A percentile compares a stretch with the other conserved stretches of the same genome.
These are phyloP conservation scores for Alexandromys fortis DNA, from an alignment of 2,113 vertebrate genomes.

Conservation along the genomic window DNA sequence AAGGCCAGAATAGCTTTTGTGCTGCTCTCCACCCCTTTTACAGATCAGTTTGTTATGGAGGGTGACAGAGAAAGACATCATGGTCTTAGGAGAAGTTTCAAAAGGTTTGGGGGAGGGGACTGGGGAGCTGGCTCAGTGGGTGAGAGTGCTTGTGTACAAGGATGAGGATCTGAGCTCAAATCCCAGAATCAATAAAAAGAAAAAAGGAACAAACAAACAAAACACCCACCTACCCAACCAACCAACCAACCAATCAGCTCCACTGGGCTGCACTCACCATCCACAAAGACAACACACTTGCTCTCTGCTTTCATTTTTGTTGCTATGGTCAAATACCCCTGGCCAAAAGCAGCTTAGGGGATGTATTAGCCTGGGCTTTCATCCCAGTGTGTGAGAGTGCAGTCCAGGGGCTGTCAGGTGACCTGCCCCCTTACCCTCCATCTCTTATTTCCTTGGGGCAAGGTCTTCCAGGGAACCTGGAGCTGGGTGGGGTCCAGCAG, in stretches of 20 bases:
- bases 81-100: background rate
- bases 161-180: background rate
- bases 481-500: background rate
- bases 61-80: conserved; percentile 31
- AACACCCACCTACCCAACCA: too few relatives aligned
- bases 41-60: conserved; percentile 44
- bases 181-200: background rate
- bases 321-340: background rate
- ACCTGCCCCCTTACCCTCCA: background rate
- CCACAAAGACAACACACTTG: background rate
- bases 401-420: background rate
- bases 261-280: background rate
- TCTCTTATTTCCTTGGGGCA: background rate
- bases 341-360: background rate
- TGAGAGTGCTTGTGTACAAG: background rate
- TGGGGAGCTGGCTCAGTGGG: background rate
- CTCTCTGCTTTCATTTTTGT: background rate
- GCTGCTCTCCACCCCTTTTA: conserved; percentile 25
- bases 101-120: background rate
- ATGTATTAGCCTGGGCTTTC: background rate
- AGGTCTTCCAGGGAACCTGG: background rate
- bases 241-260: too few relatives aligned
- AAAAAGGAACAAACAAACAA: background rate
- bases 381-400: too few relatives aligned
- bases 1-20: background rate